Conservation (phyloP, 23 tunicate species). For the Halocynthia aurantium region DNA sequence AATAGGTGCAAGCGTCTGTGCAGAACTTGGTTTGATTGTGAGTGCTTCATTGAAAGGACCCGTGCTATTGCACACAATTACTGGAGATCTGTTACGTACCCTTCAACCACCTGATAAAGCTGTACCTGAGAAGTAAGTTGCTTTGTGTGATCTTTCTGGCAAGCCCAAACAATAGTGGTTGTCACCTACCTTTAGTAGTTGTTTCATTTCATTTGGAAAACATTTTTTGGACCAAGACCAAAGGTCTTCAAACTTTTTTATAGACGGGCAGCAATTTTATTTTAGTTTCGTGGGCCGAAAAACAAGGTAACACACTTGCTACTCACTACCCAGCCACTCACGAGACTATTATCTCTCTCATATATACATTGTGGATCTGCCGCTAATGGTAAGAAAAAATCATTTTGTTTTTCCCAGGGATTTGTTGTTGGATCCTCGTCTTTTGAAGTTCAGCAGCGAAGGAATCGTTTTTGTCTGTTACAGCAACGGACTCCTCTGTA, state of each 20-base stretch:
- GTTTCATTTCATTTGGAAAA: too few relatives aligned
- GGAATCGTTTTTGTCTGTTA: conserved; percentile 78
- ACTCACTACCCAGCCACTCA: too few relatives aligned
- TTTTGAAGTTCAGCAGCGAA: conserved; percentile 74
- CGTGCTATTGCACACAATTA: conserved; percentile 92
- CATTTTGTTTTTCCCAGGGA: neutral
- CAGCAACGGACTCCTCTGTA: conserved; percentile 61
- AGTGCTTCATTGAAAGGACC: conserved; percentile 92
- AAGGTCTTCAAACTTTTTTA: too few relatives aligned
- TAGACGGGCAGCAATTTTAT: too few relatives aligned
- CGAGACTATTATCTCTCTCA: too few relatives aligned
- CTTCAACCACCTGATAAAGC: conserved; percentile 45
- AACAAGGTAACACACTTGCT: too few relatives aligned
- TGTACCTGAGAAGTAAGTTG: conserved; percentile 17
- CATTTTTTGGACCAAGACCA: too few relatives aligned
- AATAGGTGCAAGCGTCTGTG: conserved; percentile 82
- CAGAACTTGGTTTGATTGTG: conserved; percentile 91
- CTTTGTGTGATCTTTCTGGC: neutral
- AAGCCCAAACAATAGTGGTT: neutral
- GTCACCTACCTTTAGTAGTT: too few relatives aligned
- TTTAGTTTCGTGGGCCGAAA: too few relatives aligned
- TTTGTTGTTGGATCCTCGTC: conserved; percentile 24
- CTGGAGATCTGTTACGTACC: conserved; percentile 86
- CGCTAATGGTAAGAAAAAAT: too few relatives aligned
- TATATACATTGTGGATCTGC: too few relatives aligned